These are phyloP conservation scores for Glareola pratincola DNA, from an alignment of 2,113 vertebrate genomes.

Conservation along the genomic window DNA sequence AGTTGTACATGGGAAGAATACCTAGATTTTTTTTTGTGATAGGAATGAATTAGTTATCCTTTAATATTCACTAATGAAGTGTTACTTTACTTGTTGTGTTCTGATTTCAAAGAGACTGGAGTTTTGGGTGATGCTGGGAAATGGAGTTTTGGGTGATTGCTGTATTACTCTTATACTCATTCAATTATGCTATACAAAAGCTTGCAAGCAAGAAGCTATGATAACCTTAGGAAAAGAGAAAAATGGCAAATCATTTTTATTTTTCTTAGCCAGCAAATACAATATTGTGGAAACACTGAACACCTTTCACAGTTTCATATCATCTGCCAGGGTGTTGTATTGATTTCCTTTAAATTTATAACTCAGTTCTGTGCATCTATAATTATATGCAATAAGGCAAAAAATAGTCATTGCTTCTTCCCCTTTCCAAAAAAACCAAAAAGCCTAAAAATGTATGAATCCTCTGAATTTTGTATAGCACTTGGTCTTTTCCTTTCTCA, in stretches of 20 bases:
- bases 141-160: neutral
- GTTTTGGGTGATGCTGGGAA: neutral
- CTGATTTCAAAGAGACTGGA: neutral
- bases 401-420: neutral
- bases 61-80: slow-evolving; percentile 18
- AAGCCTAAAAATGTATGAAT: neutral
- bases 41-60: neutral
- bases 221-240: neutral
- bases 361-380: neutral
- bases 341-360: neutral
- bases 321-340: neutral
- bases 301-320: neutral
- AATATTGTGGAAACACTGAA: neutral
- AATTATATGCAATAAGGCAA: neutral
- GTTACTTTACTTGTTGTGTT: neutral
- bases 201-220: neutral
- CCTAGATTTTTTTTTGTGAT: neutral
- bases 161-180: neutral
- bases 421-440: neutral
- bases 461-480: neutral
- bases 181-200: neutral
- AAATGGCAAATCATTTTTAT: neutral
- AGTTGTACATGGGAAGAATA: neutral
- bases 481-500: neutral
- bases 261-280: neutral